Evolutionary conservation across 2,113 vertebrate species (phyloP), one percentile per base, ranked within the genome.

Genomic region (Nesospiza acunhae): DNA sequence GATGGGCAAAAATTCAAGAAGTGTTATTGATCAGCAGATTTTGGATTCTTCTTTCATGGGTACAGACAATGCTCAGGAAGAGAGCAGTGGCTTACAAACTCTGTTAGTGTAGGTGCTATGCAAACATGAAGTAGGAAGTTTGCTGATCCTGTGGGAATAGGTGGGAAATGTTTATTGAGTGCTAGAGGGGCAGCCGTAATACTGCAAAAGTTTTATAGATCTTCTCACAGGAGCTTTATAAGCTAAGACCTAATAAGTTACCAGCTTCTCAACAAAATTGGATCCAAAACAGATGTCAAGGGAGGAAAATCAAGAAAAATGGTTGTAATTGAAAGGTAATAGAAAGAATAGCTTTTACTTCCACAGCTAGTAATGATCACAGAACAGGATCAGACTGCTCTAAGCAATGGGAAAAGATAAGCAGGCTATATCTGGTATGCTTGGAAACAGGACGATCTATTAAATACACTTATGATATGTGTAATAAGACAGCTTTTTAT

Each of bases 271-370:
- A 52, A 59, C 37, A 91, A 84, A 84, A 84, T 47, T 82, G 77
- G 22, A 84, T 75, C 66, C 39, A 91, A 91, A 95, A 55, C 49
- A 84, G 52, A 64, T 79, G 70, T 89, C 74, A 87, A 59, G 44
- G 24, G 81, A 84, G 44, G 44, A 82, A 87, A 74, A 82, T 75
- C 58, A 87, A 89, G 84, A 96, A 91, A 95, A 94, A 95, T 91
- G 39, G 39, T 50, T 89, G 81, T 72, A 93, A 93, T 39, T 84
- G 87, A 62, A 55, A 59, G 41, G 52, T 87, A 82, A 60, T 78
- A 59, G 73, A 75, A 91, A 62, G 78, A 82, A 79, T 10, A 68
- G 66, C 58, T 93, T 93, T 95, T 87, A 91, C 55, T 96, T 94
- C 42, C 39, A 72, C 80, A 60, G 82, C 58, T 68, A 87, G 37